Evolutionary conservation across 2,888 invertebrate genomes (phyloP), one percentile per base, ranked within the genome.

Genomic region (Pycnomerus fuliginosus): DNA sequence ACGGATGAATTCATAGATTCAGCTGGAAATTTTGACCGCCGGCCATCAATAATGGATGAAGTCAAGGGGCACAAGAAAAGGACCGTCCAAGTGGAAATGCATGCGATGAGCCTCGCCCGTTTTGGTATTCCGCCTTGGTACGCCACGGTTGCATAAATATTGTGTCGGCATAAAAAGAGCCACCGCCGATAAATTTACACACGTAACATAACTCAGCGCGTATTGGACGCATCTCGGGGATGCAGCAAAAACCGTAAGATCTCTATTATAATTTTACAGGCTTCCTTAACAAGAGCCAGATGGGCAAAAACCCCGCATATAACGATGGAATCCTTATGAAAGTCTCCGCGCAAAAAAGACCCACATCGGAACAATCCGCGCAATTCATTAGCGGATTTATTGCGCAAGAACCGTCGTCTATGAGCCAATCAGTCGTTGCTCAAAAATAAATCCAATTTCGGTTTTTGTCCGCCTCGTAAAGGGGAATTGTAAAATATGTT

Each of bases 241-340:
- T 27, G 5, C 25, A 30, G 48, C 49, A 64, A 65, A 63, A 64
- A 60, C 55, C 48, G 52, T 63, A 66, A 66, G 64, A 64, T 66
- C 64, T 66, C 62, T 66, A 66, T 66, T 66, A 65, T 64, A 66
- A 66, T 66, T 65, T 65, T 59, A 61, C 59, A 55, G 61, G 59
- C 58, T 60, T 56, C 61, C 61, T 60, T 60, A 60, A 61, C 61
- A 60, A 61, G 62, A 57, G 52, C 28, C 41, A 30, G 37, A 15
- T 14, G 17, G 35, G 48, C 48, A 58, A 57, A 57, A 57, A 52
- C 38, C 11, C 41, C 33, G 52, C 51, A 56, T 53, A 58, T 61
- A 53, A 58, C 57, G 53, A 58, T 53, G 54, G 56, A 52, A 56
- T 58, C 54, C 56, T 62, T 59, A 62, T 62, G 44, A 44, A 44